Evolutionary conservation across 2,797 vertebrate species (phyloP).

Genomic region (Hydrocynus forskahlii): DNA sequence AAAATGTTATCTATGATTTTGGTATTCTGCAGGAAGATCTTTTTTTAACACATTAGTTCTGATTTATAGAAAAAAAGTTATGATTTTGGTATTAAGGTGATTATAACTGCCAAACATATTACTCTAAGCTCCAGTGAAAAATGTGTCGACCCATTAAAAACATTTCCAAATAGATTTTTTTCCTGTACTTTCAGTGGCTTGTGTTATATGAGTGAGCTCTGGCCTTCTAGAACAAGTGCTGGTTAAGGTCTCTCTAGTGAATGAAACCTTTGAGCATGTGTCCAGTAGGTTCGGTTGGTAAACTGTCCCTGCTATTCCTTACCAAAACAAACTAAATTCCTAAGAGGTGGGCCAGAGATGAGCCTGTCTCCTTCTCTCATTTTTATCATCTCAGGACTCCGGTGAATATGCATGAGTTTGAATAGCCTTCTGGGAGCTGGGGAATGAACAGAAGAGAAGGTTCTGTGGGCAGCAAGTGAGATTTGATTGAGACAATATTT

Average conservation of each 20-base stretch:
- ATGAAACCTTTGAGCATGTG: neutral
- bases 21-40: too few relatives aligned
- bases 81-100: too few relatives aligned
- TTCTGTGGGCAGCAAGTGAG: slow-evolving; percentile 37
- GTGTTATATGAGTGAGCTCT: too few relatives aligned
- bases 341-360: slow-evolving; percentile 60
- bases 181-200: too few relatives aligned
- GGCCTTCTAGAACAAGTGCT: neutral
- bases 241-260: neutral
- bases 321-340: slow-evolving; percentile 63
- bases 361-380: slow-evolving; percentile 58
- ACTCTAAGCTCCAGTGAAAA: too few relatives aligned
- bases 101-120: too few relatives aligned
- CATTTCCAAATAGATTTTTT: too few relatives aligned
- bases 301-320: slow-evolving; percentile 24
- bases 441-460: slow-evolving; percentile 55
- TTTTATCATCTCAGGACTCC: slow-evolving; percentile 64
- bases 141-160: too few relatives aligned
- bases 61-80: too few relatives aligned
- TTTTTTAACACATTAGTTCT: too few relatives aligned
- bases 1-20: too few relatives aligned
- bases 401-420: slow-evolving; percentile 64
- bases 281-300: neutral
- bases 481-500: slow-evolving; percentile 27
- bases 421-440: slow-evolving; percentile 49